Conservation (phyloP, 2,888 invertebrate genomes). For the Arrhopalites spinosus region DNA sequence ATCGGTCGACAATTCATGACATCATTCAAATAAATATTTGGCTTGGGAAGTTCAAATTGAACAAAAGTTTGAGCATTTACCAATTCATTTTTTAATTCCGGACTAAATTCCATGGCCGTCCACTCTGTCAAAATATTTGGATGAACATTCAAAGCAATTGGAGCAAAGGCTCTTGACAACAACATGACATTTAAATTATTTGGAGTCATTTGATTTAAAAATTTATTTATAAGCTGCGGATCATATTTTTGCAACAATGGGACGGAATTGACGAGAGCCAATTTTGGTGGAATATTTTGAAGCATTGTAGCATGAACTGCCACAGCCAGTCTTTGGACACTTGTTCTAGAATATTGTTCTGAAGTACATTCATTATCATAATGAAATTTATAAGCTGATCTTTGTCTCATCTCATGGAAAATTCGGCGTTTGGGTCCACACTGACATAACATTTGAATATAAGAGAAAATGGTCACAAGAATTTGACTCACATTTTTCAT, state of each 20-base stretch:
- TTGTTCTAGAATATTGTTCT: not conserved
- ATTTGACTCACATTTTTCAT: conserved; percentile 38
- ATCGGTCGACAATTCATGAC: conserved; percentile 1
- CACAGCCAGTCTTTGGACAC: not conserved
- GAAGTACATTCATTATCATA: conserved; percentile 8
- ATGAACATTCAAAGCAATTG: not conserved
- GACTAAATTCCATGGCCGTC: not conserved
- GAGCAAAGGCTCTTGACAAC: not conserved
- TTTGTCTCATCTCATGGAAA: conserved; percentile 42
- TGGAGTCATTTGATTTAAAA: conserved; percentile 7
- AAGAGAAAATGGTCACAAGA: conserved; percentile 40
- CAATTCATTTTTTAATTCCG: not conserved
- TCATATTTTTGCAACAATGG: conserved; percentile 38
- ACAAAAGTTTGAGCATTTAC: not conserved
- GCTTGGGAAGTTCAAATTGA: not conserved
- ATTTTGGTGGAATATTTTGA: conserved; percentile 33
- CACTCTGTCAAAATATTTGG: conserved; percentile 30
- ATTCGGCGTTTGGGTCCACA: conserved; percentile 34
- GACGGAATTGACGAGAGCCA: conserved; percentile 34
- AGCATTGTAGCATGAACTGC: not conserved
- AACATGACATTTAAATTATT: conserved; percentile 23
- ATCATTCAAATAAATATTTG: conserved; percentile 2
- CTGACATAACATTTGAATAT: conserved; percentile 38
- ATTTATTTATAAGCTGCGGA: not conserved
- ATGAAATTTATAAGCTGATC: conserved; percentile 43